Evolutionary conservation across 2,888 invertebrate genomes (phyloP).

Genomic region (Callosobruchus maculatus): DNA sequence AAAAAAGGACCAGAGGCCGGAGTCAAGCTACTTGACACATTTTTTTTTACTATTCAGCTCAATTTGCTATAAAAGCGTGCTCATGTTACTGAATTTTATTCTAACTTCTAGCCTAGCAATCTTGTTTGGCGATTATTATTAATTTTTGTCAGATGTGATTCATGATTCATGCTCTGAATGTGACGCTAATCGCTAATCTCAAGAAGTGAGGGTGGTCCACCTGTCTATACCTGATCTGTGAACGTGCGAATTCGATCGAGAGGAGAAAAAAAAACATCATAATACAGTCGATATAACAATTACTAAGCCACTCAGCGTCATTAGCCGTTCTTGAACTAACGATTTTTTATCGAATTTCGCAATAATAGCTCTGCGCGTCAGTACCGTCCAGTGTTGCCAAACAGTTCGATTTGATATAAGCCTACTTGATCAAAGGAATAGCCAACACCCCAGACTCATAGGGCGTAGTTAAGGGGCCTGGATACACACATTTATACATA

Average conservation of each 20-base stretch:
- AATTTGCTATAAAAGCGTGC: no score
- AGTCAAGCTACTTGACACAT: no score
- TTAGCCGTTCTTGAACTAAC: not conserved
- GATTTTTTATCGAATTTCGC: not conserved
- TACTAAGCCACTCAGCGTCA: not conserved
- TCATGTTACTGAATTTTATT: no score
- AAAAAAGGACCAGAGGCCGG: no score
- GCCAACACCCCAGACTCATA: not conserved
- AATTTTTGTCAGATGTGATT: no score
- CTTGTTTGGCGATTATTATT: no score
- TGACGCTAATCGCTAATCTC: not conserved
- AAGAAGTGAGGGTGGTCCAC: not conserved
- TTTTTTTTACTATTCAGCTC: no score
- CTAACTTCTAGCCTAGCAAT: no score
- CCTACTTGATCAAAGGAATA: not conserved
- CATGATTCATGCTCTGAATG: not conserved
- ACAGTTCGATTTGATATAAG: not conserved
- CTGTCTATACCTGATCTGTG: not conserved
- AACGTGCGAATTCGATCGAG: not conserved
- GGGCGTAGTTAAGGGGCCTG: no score
- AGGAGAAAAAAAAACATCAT: not conserved
- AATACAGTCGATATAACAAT: not conserved
- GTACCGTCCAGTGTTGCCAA: not conserved
- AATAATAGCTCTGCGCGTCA: not conserved
- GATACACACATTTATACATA: no score